These are phyloP conservation scores for Tetramorium alpestre DNA, from an alignment of 1,140 invertebrate species.

Conservation along the genomic window DNA sequence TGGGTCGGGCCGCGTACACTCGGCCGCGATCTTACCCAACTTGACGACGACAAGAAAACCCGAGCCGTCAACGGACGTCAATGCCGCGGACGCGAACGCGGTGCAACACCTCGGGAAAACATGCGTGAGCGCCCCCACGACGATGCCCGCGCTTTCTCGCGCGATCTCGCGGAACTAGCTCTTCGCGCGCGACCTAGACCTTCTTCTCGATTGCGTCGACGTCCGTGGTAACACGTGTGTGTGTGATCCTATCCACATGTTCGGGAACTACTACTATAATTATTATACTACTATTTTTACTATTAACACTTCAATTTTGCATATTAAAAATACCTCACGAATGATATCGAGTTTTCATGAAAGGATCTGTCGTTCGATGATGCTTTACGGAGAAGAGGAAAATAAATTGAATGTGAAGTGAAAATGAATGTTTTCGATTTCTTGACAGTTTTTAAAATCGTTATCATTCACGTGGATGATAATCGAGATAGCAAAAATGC, in stretches of 20 bases:
- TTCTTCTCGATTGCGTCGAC: neutral
- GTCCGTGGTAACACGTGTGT: too few relatives aligned
- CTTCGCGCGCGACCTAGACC: neutral
- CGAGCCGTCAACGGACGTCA: conserved; percentile 3
- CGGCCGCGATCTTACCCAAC: neutral
- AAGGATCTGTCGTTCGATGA: too few relatives aligned
- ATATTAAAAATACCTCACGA: too few relatives aligned
- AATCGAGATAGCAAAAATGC: neutral
- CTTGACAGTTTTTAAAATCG: neutral
- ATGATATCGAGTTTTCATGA: too few relatives aligned
- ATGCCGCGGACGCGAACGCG: neutral
- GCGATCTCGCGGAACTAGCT: neutral
- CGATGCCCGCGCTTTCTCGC: neutral
- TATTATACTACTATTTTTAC: too few relatives aligned
- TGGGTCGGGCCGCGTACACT: neutral
- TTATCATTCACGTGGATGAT: neutral
- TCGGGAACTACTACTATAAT: too few relatives aligned
- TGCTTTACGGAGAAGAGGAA: too few relatives aligned
- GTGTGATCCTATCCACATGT: too few relatives aligned
- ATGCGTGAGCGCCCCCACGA: neutral
- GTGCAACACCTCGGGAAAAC: neutral
- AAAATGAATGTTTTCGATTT: neutral
- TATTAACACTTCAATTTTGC: too few relatives aligned
- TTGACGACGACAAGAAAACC: neutral
- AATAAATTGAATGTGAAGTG: too few relatives aligned